Base-by-base conservation (phyloP, 2,888 invertebrate species). In the Erebia palarica region DNA sequence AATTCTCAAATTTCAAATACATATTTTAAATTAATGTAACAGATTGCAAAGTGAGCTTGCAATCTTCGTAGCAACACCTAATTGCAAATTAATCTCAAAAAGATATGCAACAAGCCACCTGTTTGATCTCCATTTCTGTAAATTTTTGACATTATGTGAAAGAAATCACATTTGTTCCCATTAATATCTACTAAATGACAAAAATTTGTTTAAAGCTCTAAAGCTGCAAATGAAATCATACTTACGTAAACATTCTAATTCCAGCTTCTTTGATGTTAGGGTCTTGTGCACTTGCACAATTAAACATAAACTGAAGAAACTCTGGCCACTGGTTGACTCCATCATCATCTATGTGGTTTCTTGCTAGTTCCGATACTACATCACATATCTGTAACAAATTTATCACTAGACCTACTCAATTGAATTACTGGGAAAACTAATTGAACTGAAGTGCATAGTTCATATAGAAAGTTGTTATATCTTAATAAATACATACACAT, bases 291-390 rank as follows among this genome's bases (percentile, higher is more conserved):
- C 96, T 97, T 65, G 98, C 98, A 89, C 98, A 98, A 86, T 98
- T 97, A 90, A 99, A 99, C 83, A 99, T 94, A 87, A 99, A 99
- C 88, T 96, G 96, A 76, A 99, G 94, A 85, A 99, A 97, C 86
- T 99, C 99, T 11, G 98, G 98, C 99, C 99, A 99, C 78, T 96
- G 96, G 91, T 98, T 99, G 85, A 97, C 97, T 66, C 98, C 98
- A 85, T 98, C 98, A 80, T 99, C 99, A 83, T 99, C 99, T 77
- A 99, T 96, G 76, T 98, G 95, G 92, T 98, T 98, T 81, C 99
- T 95, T 7, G 99, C 98, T 65, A 99, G 95, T 92, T 99, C 99
- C n/a, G 99, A 97, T 53, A 97, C 97, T 68, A 98, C 97, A 88
- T 99, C 99, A 87, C 98, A 98, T 63, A 99, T 90, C 94, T 94